Conservation (phyloP, 2,113 vertebrate species). For the Ictidomys tridecemlineatus region DNA sequence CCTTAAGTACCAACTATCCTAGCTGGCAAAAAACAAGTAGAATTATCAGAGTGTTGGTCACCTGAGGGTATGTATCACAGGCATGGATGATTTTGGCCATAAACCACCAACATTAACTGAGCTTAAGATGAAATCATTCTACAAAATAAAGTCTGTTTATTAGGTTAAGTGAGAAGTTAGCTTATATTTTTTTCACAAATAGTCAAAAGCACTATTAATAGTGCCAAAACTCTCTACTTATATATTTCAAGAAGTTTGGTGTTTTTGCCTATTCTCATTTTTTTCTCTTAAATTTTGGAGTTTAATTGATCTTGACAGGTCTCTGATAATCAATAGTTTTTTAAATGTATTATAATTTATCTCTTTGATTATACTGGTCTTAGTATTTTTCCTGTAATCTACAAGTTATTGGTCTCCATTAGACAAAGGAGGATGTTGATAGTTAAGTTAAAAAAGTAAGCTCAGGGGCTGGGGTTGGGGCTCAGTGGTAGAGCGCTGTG, state of each 20-base stretch:
- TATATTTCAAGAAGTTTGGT: background rate
- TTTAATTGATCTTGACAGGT: conserved; percentile 30
- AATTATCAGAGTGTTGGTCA: background rate
- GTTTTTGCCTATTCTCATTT: background rate
- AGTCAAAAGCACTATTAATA: background rate
- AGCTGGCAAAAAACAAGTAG: background rate
- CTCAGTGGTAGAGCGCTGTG: too few relatives aligned
- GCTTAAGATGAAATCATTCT: background rate
- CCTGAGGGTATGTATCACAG: background rate
- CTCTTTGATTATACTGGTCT: background rate
- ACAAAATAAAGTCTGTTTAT: background rate
- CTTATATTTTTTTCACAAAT: conserved; percentile 19
- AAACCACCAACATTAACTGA: background rate
- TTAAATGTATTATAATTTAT: conserved; percentile 14
- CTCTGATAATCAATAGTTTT: conserved; percentile 15
- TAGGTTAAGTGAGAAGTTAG: background rate
- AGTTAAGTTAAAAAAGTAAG: conserved; percentile 26
- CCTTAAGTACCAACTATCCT: background rate
- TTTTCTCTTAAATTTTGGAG: background rate
- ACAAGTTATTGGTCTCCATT: background rate
- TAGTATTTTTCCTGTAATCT: conserved; percentile 3
- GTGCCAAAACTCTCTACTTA: background rate
- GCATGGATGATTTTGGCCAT: background rate
- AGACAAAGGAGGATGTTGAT: conserved; percentile 22
- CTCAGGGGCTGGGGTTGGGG: background rate